Evolutionary conservation across 2,113 vertebrate genomes (phyloP).

Genomic region (Dryoscopus gambensis): DNA sequence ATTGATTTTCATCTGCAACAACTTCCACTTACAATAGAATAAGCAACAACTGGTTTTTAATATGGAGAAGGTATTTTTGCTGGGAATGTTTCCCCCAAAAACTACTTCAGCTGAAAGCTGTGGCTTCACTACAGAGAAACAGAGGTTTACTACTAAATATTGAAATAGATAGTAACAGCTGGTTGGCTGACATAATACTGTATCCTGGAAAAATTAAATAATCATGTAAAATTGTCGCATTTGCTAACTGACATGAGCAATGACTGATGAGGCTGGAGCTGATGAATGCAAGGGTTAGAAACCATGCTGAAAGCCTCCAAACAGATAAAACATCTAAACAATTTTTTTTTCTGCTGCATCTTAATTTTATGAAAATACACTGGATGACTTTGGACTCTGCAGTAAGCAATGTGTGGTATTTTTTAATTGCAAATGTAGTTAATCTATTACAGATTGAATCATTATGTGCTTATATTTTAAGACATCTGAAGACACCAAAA

Average conservation of each 20-base stretch:
- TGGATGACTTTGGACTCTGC: background rate
- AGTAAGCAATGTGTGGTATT: rapidly evolving
- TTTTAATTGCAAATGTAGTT: background rate
- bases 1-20: background rate
- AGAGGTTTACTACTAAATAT: background rate
- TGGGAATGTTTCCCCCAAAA: background rate
- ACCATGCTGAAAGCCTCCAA: background rate
- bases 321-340: background rate
- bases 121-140: background rate
- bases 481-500: background rate
- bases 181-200: background rate
- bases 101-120: background rate
- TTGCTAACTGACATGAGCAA: background rate
- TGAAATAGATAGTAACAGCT: background rate
- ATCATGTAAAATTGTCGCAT: background rate
- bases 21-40: background rate
- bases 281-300: background rate
- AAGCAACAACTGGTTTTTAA: background rate
- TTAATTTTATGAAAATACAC: background rate
- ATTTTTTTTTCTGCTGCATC: background rate
- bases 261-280: background rate
- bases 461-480: background rate
- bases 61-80: background rate
- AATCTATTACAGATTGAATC: background rate
- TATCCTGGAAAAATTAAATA: background rate